A percentile compares a stretch with the other conserved stretches of the same genome.
phyloP scores from a whole-genome alignment of 2,888 invertebrate species.

The Sinhomidia bicolor region DNA sequence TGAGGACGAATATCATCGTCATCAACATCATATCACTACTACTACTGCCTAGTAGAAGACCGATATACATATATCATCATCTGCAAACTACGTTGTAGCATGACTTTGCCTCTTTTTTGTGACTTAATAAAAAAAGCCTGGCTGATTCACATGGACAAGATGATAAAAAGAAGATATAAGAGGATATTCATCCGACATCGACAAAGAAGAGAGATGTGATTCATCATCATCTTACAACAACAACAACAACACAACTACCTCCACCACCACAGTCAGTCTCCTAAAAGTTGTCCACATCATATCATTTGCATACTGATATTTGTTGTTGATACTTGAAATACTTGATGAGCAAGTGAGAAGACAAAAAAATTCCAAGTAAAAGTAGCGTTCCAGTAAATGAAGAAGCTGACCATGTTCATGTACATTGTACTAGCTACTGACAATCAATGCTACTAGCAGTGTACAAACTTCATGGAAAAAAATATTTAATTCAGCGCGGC shows the following conservation, averaged over 20 bases:
- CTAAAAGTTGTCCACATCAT: no score
- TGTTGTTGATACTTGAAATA: constrained; percentile 7
- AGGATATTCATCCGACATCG: neutral
- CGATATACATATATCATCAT: constrained; percentile 7
- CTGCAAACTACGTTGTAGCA: constrained; percentile 56
- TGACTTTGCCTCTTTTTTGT: neutral
- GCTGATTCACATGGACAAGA: constrained; percentile 46
- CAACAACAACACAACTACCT: neutral
- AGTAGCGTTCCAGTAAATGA: neutral
- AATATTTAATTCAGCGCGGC: neutral
- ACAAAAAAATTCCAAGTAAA: constrained; percentile 22
- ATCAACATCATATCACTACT: neutral
- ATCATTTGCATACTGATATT: neutral
- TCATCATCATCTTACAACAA: constrained; percentile 6
- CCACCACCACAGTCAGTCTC: no score
- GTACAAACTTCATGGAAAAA: no score
- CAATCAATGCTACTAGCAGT: no score
- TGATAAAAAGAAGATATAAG: neutral
- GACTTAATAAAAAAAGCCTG: constrained; percentile 16
- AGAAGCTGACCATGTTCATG: neutral
- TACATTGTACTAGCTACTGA: neutral
- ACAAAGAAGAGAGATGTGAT: no score
- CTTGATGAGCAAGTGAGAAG: neutral
- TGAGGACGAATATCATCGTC: neutral
- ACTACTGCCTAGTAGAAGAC: neutral